These are phyloP conservation scores for Oostethus manadensis DNA, from an alignment of 2,113 vertebrate species.

Conservation along the genomic window DNA sequence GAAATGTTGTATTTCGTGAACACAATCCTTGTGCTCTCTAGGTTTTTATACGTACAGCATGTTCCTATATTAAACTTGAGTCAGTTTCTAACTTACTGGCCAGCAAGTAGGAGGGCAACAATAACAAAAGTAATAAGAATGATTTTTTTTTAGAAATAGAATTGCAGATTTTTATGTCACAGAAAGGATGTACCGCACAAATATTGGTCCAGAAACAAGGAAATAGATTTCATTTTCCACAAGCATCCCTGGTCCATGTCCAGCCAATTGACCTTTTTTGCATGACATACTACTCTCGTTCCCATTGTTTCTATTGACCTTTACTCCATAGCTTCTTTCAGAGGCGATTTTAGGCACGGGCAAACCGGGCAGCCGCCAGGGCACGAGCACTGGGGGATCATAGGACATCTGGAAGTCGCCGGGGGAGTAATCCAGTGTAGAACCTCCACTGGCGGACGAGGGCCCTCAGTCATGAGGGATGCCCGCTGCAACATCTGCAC, in stretches of 20 bases:
- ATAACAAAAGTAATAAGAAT: neutral
- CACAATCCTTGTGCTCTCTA: neutral
- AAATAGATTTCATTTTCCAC: neutral
- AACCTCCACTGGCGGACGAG: no score
- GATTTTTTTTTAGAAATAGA: no score
- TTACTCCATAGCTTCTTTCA: neutral
- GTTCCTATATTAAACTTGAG: slow-evolving; percentile 6
- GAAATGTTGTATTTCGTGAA: slow-evolving; percentile 14
- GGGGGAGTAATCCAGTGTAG: no score
- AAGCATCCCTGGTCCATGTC: neutral
- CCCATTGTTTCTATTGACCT: neutral
- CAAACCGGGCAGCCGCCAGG: no score
- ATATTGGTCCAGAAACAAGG: neutral
- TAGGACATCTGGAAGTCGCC: no score
- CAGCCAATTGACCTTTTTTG: neutral
- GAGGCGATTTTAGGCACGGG: no score
- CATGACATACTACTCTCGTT: neutral
- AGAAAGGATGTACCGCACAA: neutral
- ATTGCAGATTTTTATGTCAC: neutral
- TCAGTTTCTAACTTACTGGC: neutral
- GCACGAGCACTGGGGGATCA: no score
- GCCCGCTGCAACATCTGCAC: no score
- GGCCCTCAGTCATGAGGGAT: no score
- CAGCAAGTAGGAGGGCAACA: slow-evolving; percentile 5
- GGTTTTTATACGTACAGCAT: neutral